A percentile compares a stretch with the other conserved stretches of the same genome.
Conservation (phyloP, 1,140 invertebrate species). For the Leptinotarsa undecemlineata region DNA sequence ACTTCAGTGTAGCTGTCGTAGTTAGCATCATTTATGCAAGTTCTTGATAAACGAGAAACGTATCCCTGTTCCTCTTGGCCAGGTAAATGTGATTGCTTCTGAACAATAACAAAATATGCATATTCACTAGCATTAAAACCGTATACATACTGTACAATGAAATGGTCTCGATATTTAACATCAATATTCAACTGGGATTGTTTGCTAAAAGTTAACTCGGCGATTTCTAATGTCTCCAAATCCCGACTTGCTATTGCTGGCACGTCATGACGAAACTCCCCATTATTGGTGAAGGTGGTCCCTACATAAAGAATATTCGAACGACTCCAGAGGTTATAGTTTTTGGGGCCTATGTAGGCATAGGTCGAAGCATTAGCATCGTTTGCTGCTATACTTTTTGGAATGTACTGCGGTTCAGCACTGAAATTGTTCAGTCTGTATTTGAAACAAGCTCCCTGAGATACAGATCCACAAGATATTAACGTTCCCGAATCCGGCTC, state of each 20-base stretch:
- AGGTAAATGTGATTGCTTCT: constrained; percentile 87
- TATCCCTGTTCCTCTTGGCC: constrained; percentile 88
- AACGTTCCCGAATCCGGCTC: constrained; percentile 79
- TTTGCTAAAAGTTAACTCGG: constrained; percentile 83
- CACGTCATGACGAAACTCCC: constrained; percentile 90
- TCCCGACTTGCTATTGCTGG: constrained; percentile 88
- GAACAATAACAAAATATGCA: constrained; percentile 93
- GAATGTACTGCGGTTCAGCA: constrained; percentile 72
- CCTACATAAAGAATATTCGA: constrained; percentile 90
- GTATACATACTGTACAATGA: constrained; percentile 92
- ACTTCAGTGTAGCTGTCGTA: constrained; percentile 96
- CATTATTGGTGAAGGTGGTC: constrained; percentile 90
- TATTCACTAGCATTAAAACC: constrained; percentile 94
- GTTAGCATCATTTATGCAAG: constrained; percentile 91
- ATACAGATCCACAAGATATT: constrained; percentile 85
- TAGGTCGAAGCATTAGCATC: constrained; percentile 89
- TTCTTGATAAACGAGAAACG: constrained; percentile 84
- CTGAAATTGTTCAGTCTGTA: constrained; percentile 84
- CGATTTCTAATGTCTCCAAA: constrained; percentile 75
- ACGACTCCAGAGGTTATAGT: constrained; percentile 74
- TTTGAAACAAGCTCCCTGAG: constrained; percentile 86
- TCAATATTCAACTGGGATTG: constrained; percentile 88
- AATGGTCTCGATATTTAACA: constrained; percentile 92
- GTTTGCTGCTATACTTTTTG: constrained; percentile 85
- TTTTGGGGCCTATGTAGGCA: constrained; percentile 91